These are phyloP conservation scores for Paralichthys olivaceus DNA, from an alignment of 2,113 vertebrate species.

Conservation along the genomic window DNA sequence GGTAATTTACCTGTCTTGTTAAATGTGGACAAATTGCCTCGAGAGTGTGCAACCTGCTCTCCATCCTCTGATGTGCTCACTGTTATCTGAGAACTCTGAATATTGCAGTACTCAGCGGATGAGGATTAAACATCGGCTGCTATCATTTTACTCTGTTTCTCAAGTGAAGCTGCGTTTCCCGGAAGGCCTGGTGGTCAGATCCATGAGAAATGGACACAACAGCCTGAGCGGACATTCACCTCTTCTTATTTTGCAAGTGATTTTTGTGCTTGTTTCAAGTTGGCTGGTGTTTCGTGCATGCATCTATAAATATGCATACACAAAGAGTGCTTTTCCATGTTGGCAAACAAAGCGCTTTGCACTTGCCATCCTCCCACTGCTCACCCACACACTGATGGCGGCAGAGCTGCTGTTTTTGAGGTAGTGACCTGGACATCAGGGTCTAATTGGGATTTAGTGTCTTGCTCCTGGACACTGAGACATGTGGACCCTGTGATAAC, in stretches of 20 bases:
- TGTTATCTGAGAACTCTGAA: conserved; percentile 23
- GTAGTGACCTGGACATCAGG: neutral
- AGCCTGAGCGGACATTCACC: neutral
- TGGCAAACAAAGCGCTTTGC: neutral
- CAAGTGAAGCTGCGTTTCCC: neutral
- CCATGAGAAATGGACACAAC: neutral
- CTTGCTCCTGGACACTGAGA: neutral
- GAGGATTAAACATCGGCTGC: conserved; percentile 38
- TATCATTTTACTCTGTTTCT: conserved; percentile 14
- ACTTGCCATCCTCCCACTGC: neutral
- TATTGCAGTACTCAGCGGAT: conserved; percentile 36
- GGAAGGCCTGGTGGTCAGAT: neutral
- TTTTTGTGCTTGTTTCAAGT: neutral
- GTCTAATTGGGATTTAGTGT: neutral
- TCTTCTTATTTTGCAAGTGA: neutral
- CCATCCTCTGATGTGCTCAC: conserved; percentile 25
- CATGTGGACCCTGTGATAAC: neutral
- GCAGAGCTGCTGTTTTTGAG: too few relatives aligned
- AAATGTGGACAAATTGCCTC: conserved; percentile 56
- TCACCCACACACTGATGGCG: neutral
- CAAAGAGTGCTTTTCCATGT: neutral
- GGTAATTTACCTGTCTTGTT: conserved; percentile 47
- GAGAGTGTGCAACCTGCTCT: conserved; percentile 26
- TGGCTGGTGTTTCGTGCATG: conserved; percentile 3
- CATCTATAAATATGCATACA: conserved; percentile 1